phyloP scores from a whole-genome alignment of 2,797 vertebrate species.

The Sebastolobus alascanus region DNA sequence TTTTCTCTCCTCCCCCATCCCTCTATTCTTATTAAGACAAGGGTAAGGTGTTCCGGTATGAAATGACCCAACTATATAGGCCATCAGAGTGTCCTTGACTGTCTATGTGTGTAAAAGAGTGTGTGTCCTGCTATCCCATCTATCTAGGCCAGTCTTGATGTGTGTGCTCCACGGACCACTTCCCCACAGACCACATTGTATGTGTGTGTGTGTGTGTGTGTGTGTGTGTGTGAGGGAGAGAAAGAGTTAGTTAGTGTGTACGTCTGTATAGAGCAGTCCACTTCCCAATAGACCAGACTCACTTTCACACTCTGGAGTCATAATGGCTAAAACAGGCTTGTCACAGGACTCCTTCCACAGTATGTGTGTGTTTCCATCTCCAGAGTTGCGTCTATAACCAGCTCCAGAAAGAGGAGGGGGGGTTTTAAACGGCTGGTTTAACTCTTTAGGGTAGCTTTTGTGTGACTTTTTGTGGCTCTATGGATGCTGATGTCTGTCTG shows the following conservation, averaged over 20 bases:
- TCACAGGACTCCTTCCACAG: constrained; percentile 65
- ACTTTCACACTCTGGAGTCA: constrained; percentile 77
- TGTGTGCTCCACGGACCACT: constrained; percentile 73
- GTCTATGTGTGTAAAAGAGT: constrained; percentile 60
- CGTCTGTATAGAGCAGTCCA: constrained; percentile 72
- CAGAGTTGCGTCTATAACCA: constrained; percentile 43
- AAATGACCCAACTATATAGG: constrained; percentile 79
- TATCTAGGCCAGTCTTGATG: constrained; percentile 86
- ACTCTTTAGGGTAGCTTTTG: constrained; percentile 31
- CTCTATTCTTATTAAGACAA: constrained; percentile 48
- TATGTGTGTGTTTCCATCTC: constrained; percentile 52
- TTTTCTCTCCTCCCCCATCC: not conserved
- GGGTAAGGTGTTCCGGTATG: constrained; percentile 58
- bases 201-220: constrained; percentile 45
- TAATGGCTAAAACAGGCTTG: constrained; percentile 79
- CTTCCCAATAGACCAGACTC: constrained; percentile 82
- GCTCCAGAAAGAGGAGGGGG: constrained; percentile 37
- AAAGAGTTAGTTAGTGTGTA: constrained; percentile 43
- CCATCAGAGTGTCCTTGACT: constrained; percentile 75
- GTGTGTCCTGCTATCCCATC: constrained; percentile 73
- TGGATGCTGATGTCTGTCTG: not conserved
- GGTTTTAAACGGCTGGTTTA: constrained; percentile 40
- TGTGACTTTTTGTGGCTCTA: constrained; percentile 3
- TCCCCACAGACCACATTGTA: constrained; percentile 75
- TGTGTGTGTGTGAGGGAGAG: constrained; percentile 36